Percentiles rank a stretch among this genome's conserved stretches.
phyloP scores from a whole-genome alignment of 1,140 invertebrate genomes.

The Eriocheir sinensis region DNA sequence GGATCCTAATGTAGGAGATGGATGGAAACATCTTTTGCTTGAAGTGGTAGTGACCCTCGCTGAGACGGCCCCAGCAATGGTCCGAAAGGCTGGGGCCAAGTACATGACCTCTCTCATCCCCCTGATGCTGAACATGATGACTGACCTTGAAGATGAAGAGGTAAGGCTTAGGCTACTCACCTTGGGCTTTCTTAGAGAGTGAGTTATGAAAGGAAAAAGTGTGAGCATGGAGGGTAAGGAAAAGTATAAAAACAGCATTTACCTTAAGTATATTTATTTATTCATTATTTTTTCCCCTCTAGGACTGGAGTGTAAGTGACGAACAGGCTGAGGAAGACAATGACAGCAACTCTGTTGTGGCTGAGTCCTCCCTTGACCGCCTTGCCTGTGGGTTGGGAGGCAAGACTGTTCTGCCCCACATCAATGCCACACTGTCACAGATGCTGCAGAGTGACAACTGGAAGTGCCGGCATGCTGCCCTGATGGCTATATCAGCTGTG shows the following conservation, averaged over 20 bases:
- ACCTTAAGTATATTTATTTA: neutral
- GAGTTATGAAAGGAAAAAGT: no score
- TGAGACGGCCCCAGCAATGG: constrained; percentile 97
- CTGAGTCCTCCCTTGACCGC: constrained; percentile 97
- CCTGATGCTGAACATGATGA: constrained; percentile 96
- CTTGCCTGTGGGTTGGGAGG: constrained; percentile 97
- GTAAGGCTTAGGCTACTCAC: no score
- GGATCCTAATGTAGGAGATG: constrained; percentile 89
- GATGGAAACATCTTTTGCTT: constrained; percentile 94
- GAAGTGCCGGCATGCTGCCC: constrained; percentile 95
- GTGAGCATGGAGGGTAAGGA: no score
- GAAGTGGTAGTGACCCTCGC: constrained; percentile 97
- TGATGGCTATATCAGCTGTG: constrained; percentile 99
- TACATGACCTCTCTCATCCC: constrained; percentile 78
- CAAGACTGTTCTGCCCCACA: constrained; percentile 95
- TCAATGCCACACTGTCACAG: constrained; percentile 91
- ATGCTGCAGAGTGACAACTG: constrained; percentile 94
- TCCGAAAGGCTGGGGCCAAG: constrained; percentile 88
- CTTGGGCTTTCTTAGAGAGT: no score
- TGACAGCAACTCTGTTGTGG: constrained; percentile 96
- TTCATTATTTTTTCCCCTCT: neutral
- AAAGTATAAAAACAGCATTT: no score
- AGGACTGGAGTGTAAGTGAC: constrained; percentile 90
- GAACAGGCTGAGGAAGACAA: constrained; percentile 93
- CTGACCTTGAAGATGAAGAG: constrained; percentile 96